A percentile compares a stretch with the other conserved stretches of the same genome.
Conservation (phyloP, 2,888 invertebrate genomes). For the Cataglyphis rosenhaueri region DNA sequence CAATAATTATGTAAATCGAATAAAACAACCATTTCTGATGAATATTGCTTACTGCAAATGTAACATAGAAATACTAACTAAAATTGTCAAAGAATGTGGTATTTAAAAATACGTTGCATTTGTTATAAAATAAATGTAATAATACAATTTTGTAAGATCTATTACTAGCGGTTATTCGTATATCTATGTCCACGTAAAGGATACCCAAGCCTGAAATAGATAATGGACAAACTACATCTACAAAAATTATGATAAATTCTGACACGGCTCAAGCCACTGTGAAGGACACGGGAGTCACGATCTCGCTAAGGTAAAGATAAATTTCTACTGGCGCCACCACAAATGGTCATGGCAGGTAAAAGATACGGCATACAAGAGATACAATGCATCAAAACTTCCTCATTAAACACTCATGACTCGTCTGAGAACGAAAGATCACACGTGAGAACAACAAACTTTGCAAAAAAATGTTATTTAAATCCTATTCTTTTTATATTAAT, state of each 20-base stretch:
- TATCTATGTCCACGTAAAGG: constrained; percentile 15
- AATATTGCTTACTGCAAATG: background rate
- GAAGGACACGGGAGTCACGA: constrained; percentile 60
- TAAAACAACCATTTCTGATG: background rate
- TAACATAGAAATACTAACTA: background rate
- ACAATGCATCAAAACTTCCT: constrained; percentile 22
- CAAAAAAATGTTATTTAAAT: background rate
- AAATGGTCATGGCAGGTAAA: constrained; percentile 29
- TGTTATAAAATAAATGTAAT: background rate
- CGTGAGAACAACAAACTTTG: background rate
- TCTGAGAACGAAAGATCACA: background rate
- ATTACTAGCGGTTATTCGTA: constrained; percentile 2
- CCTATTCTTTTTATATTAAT: background rate
- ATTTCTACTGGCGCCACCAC: background rate
- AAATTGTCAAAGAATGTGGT: background rate
- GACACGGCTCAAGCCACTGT: constrained; percentile 46
- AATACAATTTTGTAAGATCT: constrained; percentile 9
- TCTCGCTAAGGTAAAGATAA: constrained; percentile 46
- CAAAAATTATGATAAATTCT: constrained; percentile 57
- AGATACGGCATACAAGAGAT: constrained; percentile 10
- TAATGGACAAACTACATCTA: constrained; percentile 38
- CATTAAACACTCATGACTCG: constrained; percentile 27
- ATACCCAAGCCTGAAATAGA: constrained; percentile 30
- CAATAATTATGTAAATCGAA: background rate
- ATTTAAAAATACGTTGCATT: background rate